Evolutionary conservation across 2,113 vertebrate genomes (phyloP), one percentile per base, ranked within the genome.

Genomic region (Colinus virginianus): DNA sequence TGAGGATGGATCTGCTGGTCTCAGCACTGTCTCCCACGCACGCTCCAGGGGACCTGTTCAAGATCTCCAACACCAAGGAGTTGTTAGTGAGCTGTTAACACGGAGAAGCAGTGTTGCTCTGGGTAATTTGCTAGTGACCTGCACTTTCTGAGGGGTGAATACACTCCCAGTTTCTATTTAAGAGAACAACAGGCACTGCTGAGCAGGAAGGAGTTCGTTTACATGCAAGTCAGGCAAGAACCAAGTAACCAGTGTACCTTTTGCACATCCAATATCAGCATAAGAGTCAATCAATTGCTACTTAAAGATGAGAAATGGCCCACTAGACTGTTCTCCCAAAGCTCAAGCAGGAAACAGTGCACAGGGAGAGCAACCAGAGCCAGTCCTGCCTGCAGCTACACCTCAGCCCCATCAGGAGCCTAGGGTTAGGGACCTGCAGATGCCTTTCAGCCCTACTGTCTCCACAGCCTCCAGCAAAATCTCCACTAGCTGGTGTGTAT

Each of bases 211-310:
- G 43, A 66, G 49, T 20, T 19, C 62, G 18, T 62, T 76, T 62
- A 78, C 21, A 51, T 1, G 22, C 87, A 59, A 92, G 62, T 66
- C n/a, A 90, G 84, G 89, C 58, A 90, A 88, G 45, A 84, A 87
- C 62, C 63, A 84, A 93, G 78, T 34, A 91, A 95, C 82, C 90
- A 89, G n/a, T 11, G 48, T 87, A 95, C 87, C 94, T 95, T 88
- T 71, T 71, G 69, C 87, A 86, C 53, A 93, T 93, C 94, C 86
- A 80, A 81, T 90, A 92, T 76, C 76, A 78, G 74, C 81, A 92
- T 78, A 69, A 70, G 87, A 94, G 94, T 81, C 66, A 12, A 92
- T n/a, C 90, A 66, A 92, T 66, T 75, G 90, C 84, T 92, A 93
- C 90, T 82, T 87, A 91, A 84, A 94, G 94, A 82, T 77, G 62